Percentiles rank a stretch among this genome's conserved stretches.
These are phyloP conservation scores for Drosophila mauritiana DNA, from an alignment of 1,140 invertebrate species.

Conservation along the genomic window DNA sequence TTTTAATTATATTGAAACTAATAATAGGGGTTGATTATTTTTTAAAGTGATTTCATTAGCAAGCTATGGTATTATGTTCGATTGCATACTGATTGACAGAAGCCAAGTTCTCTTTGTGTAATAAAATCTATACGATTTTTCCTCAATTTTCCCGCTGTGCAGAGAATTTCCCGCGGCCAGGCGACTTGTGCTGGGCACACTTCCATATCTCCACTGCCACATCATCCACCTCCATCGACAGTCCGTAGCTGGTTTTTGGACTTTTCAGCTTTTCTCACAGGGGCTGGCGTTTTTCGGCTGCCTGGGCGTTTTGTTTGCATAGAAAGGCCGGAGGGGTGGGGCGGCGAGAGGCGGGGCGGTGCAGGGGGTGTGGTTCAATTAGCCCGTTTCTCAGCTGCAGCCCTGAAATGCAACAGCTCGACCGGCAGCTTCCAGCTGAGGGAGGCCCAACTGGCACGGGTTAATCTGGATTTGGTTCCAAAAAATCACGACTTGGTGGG, in stretches of 20 bases:
- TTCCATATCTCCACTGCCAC: neutral
- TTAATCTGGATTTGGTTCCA: slow-evolving; percentile 9
- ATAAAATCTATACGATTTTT: too few relatives aligned
- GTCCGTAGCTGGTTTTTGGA: slow-evolving; percentile 10
- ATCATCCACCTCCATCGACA: slow-evolving; percentile 13
- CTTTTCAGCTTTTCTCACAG: slow-evolving; percentile 32
- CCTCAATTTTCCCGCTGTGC: slow-evolving; percentile 24
- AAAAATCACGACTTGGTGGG: slow-evolving; percentile 5
- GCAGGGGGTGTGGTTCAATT: slow-evolving; percentile 63
- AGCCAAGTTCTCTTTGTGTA: too few relatives aligned
- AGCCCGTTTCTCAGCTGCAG: slow-evolving; percentile 38
- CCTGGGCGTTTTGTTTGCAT: slow-evolving; percentile 52
- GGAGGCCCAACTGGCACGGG: slow-evolving; percentile 29
- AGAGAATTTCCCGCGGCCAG: slow-evolving; percentile 24
- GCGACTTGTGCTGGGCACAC: slow-evolving; percentile 53
- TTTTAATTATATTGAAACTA: too few relatives aligned
- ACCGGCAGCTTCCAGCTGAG: slow-evolving; percentile 36
- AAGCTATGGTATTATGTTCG: too few relatives aligned
- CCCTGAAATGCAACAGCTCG: slow-evolving; percentile 47
- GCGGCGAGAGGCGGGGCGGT: slow-evolving; percentile 1
- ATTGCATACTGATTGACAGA: too few relatives aligned
- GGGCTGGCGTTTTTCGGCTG: slow-evolving; percentile 47
- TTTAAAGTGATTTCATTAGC: neutral
- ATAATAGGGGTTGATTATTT: too few relatives aligned
- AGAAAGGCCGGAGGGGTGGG: neutral